Evolutionary conservation across 1,140 invertebrate genomes (phyloP), one percentile per base, ranked within the genome.

Genomic region (Sycophaga agraensis): DNA sequence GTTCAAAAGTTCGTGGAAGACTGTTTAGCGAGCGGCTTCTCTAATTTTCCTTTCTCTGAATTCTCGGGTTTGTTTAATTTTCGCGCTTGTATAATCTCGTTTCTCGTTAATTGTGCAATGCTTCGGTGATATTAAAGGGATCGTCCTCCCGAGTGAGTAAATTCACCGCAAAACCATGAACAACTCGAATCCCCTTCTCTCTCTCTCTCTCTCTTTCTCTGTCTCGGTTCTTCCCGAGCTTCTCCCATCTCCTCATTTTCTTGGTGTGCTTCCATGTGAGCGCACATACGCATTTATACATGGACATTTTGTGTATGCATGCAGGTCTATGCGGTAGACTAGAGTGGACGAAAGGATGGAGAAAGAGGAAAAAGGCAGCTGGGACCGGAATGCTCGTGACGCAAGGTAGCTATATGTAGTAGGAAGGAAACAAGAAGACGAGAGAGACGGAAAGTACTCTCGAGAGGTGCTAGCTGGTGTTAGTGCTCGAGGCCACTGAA

Each of bases 401-500:
- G 57, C 34, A 39, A 49, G 39, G 54, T 45, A 24, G 60, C 43
- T 31, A 54, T 53, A 49, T n/a, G n/a, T 16, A 26, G 43, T 48
- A 45, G 51, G 31, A 28, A 39, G 62, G 65, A 51, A 54, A 54
- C 42, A 58, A 64, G 57, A 50, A 48, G 58, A 56, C 39, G 53
- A 51, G 42, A 51, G 46, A 35, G 17, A 60, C 40, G 53, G 43
- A 54, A 57, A 51, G 26, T 8, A 40, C 28, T 31, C 22, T 40
- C 53, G 45, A 26, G 31, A n/a, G 56, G 48, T 42, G 48, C 39
- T 24, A n/a, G 42, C 22, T 22, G 16, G 11, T 9, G 28, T 34
- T 42, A 43, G 40, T 35, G 46, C 58, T 55, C 63, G 72, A 76
- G 75, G 75, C 75, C 76, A 78, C 76, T 78, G 75, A 77, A 79